Evolutionary conservation across 2,797 vertebrate species (phyloP).

Genomic region (Varecia variegata): DNA sequence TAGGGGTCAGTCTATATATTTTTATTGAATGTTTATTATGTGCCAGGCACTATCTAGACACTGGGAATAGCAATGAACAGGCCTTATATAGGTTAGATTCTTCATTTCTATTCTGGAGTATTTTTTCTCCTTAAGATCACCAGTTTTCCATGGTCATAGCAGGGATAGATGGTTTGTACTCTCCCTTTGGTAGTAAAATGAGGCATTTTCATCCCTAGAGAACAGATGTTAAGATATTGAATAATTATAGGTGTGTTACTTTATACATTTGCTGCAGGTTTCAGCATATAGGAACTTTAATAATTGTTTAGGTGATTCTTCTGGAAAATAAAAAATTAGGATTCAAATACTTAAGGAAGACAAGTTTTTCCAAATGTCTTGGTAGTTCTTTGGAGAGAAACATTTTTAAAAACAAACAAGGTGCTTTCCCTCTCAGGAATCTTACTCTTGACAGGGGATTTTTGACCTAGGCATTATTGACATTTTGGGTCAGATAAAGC

Average conservation of each 20-base stretch:
- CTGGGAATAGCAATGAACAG: background rate
- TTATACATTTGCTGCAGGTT: background rate
- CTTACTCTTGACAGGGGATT: background rate
- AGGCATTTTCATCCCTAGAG: background rate
- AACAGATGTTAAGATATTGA: background rate
- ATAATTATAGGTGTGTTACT: background rate
- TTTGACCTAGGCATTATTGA: background rate
- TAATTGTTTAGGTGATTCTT: background rate
- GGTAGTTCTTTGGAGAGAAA: background rate
- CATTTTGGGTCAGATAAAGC: background rate
- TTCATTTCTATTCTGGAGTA: background rate
- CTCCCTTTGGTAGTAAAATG: background rate
- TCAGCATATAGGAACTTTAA: background rate
- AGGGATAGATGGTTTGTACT: background rate
- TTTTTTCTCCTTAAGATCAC: background rate
- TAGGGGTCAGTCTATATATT: background rate
- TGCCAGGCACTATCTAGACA: background rate
- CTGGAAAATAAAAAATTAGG: background rate
- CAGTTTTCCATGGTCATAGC: background rate
- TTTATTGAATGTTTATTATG: background rate
- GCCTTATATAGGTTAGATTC: background rate
- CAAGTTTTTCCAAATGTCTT: background rate
- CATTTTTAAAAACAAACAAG: background rate
- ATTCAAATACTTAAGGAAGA: background rate
- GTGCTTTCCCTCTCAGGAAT: background rate